phyloP scores from a whole-genome alignment of 2,888 invertebrate genomes.

The Macrophya alboannulata region DNA sequence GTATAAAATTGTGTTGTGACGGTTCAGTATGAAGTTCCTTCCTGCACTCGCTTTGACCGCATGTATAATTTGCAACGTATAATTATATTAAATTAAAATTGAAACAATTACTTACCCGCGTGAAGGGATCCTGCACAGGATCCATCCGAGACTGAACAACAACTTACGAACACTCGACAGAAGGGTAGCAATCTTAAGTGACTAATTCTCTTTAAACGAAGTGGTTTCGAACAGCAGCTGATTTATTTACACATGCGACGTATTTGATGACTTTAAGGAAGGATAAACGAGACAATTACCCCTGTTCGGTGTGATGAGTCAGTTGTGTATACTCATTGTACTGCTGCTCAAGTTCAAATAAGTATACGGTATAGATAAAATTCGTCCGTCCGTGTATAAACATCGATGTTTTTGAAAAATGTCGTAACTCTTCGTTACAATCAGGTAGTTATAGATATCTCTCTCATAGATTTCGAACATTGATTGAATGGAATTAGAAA shows the following conservation, averaged over 20 bases:
- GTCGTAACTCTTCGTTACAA: background rate
- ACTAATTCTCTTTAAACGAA: constrained; percentile 2
- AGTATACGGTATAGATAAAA: background rate
- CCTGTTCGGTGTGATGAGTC: constrained; percentile 26
- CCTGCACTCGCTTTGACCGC: background rate
- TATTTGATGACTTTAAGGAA: background rate
- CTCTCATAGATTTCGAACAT: background rate
- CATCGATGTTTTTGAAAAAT: background rate
- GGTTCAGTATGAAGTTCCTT: background rate
- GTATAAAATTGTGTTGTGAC: background rate
- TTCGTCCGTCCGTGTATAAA: background rate
- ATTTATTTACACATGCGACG: constrained; percentile 22
- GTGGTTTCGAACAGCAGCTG: background rate
- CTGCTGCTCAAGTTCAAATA: background rate
- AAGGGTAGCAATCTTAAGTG: background rate
- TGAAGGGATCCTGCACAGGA: constrained; percentile 26
- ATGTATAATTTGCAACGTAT: background rate
- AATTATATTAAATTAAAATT: background rate
- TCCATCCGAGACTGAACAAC: constrained; percentile 30
- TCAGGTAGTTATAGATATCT: background rate
- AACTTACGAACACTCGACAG: background rate
- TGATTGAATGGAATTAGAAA: background rate
- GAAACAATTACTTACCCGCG: constrained; percentile 19
- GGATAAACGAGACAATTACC: background rate
- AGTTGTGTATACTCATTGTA: background rate